Evolutionary conservation across 2,797 vertebrate species (phyloP), one percentile per base, ranked within the genome.

Genomic region (Coregonus suidteri): DNA sequence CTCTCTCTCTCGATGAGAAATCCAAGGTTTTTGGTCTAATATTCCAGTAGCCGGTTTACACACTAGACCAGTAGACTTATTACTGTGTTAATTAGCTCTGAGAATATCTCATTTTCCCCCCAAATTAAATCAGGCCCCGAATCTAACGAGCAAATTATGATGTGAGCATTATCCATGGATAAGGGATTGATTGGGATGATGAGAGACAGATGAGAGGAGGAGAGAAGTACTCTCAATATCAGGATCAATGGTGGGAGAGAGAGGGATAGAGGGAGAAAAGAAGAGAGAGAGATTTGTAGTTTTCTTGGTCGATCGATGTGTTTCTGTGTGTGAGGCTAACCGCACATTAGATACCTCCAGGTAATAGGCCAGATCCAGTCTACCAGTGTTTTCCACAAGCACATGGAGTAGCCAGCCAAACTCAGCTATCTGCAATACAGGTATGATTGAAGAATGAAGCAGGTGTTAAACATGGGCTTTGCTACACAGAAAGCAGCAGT

Each of bases 131-230:
- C 88, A 86, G 82, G 86, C 88, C 84, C 90, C 91, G 92, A 92
- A 93, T 92, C 88, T 91, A 93, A 94, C 92, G 91, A 92, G 90
- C 92, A 89, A 91, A 91, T 91, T 78, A 88, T 88, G 90, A 92
- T 90, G 91, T 86, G 82, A 81, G 80, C 86, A 91, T 92, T 90
- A 92, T 89, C 91, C 89, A 90, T 90, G 89, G 86, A 89, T 86
- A 89, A 82, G 83, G 88, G 85, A 90, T 88, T 91, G 91, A 94
- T 93, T 90, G 87, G 87, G 37, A 41, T 41, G 80, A 87, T 79
- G 73, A 86, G 85, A 85, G 75, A 51, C 52, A 37, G 77, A 41
- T 41, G 81, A 15, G 20, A 70, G 56, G 59, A n/a, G 62, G 76
- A 75, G 37, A 7, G 37, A 41, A 41, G 37, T 41, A 41, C 37